Evolutionary conservation across 92 coral and sea anemone genomes (phyloP).

Genomic region (Palythoa grandiflora): DNA sequence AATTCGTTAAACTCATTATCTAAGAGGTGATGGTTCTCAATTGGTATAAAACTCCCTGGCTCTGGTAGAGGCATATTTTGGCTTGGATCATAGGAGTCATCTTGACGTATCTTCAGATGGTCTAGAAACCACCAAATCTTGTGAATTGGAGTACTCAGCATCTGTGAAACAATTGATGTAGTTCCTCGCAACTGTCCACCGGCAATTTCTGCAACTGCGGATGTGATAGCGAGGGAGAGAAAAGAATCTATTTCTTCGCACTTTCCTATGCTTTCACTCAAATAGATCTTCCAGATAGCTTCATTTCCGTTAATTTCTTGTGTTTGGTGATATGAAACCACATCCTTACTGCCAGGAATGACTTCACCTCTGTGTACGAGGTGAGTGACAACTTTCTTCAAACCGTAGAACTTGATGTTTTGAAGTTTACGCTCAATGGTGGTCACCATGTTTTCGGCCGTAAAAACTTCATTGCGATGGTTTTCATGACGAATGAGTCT

Average conservation of each 20-base stretch:
- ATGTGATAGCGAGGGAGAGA: not conserved
- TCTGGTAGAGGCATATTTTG: slow-evolving; percentile 41
- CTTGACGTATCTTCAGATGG: slow-evolving; percentile 48
- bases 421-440: slow-evolving; percentile 12
- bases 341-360: slow-evolving; percentile 63
- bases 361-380: slow-evolving; percentile 36
- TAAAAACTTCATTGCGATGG: not conserved
- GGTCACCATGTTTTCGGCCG: slow-evolving; percentile 18
- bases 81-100: slow-evolving; percentile 41
- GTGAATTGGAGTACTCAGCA: slow-evolving; percentile 42
- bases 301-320: slow-evolving; percentile 6
- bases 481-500: slow-evolving; percentile 70
- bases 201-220: slow-evolving; percentile 34
- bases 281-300: not conserved
- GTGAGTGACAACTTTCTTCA: too few relatives aligned
- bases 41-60: slow-evolving; percentile 70
- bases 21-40: not conserved
- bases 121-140: slow-evolving; percentile 58
- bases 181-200: slow-evolving; percentile 44
- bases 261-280: slow-evolving; percentile 3
- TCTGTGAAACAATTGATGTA: slow-evolving; percentile 24
- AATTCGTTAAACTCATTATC: slow-evolving; percentile 35
- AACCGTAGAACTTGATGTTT: too few relatives aligned
- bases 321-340: slow-evolving; percentile 44
- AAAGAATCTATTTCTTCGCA: too few relatives aligned